Base-by-base conservation (phyloP, 2,888 invertebrate species). In the Coelopa pilipes region DNA sequence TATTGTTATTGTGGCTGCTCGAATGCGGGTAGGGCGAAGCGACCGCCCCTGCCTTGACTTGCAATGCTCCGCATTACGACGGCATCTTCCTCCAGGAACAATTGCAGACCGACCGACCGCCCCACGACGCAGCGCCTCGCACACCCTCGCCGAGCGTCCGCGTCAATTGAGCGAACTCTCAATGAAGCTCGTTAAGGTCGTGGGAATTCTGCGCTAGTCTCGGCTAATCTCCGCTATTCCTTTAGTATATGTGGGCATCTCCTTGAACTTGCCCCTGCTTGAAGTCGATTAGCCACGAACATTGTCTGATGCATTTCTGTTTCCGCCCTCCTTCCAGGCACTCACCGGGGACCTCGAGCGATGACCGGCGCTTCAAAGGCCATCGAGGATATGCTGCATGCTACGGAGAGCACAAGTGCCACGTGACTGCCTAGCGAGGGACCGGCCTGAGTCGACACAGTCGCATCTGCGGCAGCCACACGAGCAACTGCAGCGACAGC, bases 1-100 rank as follows among this genome's bases (percentile, higher is more conserved):
- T 70, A 46, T 63, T 65, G 49, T 69, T 55, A 17, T 21, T 67
- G 15, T 46, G 45, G 34, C n/a, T 63, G 19, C 34, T 19, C 10
- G 69, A 69, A 49, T 70, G 70, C 70, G 70, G 70, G 70, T 17
- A 46, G 45, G 10, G 21, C 46, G 46, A 55, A 68, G 1, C n/a
- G n/a, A 46, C 17, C 49, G 71, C 34, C 24, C 17, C 24, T 53
- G 24, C 50, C 50, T 34, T 55, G 63, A 17, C 17, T 15, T 50
- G 19, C n/a, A 60, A 9, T 15, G 45, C 2, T 59, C 21, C 57
- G 57, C n/a, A 34, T 59, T 59, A 59, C 21, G 57, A 21, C 57
- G 57, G 10, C 5, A 59, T 10, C 57, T 15, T 4, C 57, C 2
- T 59, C 17, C 9, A 12, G 11, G 57, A 4, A 21, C 57, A 59